Evolutionary conservation across 2,113 vertebrate species (phyloP).

Genomic region (Mirza zaza): DNA sequence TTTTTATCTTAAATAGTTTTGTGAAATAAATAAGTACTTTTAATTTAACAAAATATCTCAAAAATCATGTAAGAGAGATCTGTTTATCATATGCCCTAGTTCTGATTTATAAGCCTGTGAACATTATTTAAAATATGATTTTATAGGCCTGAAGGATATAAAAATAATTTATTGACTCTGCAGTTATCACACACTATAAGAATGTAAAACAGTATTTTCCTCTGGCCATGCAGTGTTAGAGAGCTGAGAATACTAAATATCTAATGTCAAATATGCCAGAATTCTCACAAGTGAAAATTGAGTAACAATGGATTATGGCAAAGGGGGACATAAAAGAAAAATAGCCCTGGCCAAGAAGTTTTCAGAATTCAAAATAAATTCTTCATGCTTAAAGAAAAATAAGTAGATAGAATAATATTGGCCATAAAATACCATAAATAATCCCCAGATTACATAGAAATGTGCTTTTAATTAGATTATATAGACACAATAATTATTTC

Average conservation of each 20-base stretch:
- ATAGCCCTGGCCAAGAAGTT: background rate
- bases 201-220: conserved; percentile 10
- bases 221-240: background rate
- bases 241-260: conserved; percentile 26
- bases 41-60: background rate
- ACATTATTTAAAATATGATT: conserved; percentile 49
- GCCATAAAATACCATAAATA: background rate
- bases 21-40: conserved; percentile 11
- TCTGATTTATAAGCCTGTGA: conserved; percentile 12
- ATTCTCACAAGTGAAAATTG: background rate
- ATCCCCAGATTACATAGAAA: background rate
- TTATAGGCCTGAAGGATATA: background rate
- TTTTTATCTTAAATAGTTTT: background rate
- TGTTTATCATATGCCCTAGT: background rate
- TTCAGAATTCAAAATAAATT: background rate
- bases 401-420: background rate
- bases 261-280: background rate
- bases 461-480: background rate
- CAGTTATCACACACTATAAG: background rate
- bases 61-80: background rate
- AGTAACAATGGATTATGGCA: background rate
- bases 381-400: background rate
- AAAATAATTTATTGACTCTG: conserved; percentile 37
- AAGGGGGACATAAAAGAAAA: background rate
- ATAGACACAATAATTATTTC: background rate